Base-by-base conservation (phyloP, 2,888 invertebrate species). In the Orthosia cruda region DNA sequence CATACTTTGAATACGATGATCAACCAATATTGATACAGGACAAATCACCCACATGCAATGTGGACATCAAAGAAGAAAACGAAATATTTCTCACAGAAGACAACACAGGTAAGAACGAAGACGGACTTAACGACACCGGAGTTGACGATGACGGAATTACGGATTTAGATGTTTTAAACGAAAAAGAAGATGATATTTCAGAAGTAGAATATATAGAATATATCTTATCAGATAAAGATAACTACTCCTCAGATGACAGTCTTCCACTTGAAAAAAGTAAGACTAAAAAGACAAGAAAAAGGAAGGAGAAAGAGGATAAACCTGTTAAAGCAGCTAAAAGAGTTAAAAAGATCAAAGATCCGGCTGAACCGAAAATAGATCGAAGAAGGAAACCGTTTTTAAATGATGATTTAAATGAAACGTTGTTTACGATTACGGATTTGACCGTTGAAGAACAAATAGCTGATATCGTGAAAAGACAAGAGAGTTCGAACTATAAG, bases 321-420 rank as follows among this genome's bases (percentile, higher is more conserved):
- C 49, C 54, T 0, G 11, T 40, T 1, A 80, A 80, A n/a, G 1
- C 45, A 0, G 63, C 68, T 15, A 80, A 89, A 64, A 71, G 26
- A 5, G 74, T 87, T 11, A 89, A 90, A 64, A 89, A 87, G 32
- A 76, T 47, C 45, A 81, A 69, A 65, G 71, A 64, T 20, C 66
- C 77, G 7, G 18, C 55, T 0, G 92, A 92, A 62, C 95, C 94
- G 0, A 95, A 95, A 72, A 91, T 95, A 0, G 95, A 95, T 77
- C 84, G 95, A 1, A 77, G 96, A 0, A 79, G 95, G 16, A 95
- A 94, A 58, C 96, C 96, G 0, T 95, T 96, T 62, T 64, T 96
- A 1, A 96, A 94, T 26, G 93, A 93, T 4, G 95, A 95, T 76
- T 69, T 96, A 2, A 96, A 94, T 26, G 95, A 95, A 73, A 94